A percentile compares a stretch with the other conserved stretches of the same genome.
Evolutionary conservation across 2,113 vertebrate species (phyloP).

Genomic region (Tenrec ecaudatus): DNA sequence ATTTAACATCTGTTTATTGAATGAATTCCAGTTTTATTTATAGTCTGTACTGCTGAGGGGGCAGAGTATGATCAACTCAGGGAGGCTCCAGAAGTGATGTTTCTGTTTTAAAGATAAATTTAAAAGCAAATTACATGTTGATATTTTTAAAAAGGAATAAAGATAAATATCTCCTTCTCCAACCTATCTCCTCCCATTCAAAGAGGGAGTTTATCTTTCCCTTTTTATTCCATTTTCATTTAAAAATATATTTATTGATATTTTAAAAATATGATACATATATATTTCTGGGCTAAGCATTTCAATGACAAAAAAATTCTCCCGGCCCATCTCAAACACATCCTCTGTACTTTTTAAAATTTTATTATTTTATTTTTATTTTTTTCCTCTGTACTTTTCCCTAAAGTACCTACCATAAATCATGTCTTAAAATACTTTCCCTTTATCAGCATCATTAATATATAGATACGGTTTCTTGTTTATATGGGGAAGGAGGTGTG

Average conservation of each 20-base stretch:
- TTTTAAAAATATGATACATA: background rate
- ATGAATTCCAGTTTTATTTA: conserved; percentile 64
- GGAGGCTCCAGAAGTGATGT: conserved; percentile 21
- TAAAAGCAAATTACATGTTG: conserved; percentile 39
- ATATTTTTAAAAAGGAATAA: background rate
- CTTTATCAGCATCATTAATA: background rate
- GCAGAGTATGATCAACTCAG: conserved; percentile 16
- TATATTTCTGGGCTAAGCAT: background rate
- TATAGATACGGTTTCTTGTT: conserved; percentile 39
- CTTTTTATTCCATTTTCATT: conserved; percentile 8
- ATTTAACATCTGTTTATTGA: conserved; percentile 51
- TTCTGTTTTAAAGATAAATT: conserved; percentile 29
- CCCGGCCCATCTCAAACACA: background rate
- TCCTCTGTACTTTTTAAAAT: conserved; percentile 38
- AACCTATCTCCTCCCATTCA: background rate
- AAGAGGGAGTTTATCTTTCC: background rate
- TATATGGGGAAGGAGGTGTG: background rate
- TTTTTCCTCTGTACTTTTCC: conserved; percentile 33
- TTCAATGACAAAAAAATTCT: conserved; percentile 18
- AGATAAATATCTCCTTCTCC: background rate
- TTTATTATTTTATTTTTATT: no score
- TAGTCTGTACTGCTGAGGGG: background rate
- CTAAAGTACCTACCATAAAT: conserved; percentile 33
- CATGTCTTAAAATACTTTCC: conserved; percentile 7
- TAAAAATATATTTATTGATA: conserved; percentile 7